Evolutionary conservation across 2,113 vertebrate genomes (phyloP).

Genomic region (Crotalus tigris): DNA sequence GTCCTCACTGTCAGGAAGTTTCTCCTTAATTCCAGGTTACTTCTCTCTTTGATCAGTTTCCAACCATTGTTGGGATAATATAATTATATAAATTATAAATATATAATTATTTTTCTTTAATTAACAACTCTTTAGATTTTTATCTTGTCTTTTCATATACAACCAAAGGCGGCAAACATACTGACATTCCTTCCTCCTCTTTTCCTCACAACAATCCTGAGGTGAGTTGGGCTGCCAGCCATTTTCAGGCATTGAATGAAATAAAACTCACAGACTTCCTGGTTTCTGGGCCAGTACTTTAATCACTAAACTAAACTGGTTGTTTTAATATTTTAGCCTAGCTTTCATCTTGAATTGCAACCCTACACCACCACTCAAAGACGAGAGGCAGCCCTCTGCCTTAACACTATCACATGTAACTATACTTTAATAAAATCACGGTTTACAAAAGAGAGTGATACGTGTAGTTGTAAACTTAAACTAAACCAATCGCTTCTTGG

Average conservation of each 20-base stretch:
- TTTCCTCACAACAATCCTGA: not conserved
- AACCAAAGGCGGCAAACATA: not conserved
- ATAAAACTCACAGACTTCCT: not conserved
- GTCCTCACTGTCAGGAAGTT: too few relatives aligned
- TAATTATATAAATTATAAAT: too few relatives aligned
- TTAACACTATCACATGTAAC: not conserved
- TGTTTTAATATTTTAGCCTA: not conserved
- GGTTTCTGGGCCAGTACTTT: not conserved
- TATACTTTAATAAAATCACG: not conserved
- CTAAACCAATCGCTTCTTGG: not conserved
- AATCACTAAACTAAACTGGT: not conserved
- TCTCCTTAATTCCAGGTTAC: too few relatives aligned
- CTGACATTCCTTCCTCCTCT: not conserved
- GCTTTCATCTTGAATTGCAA: not conserved
- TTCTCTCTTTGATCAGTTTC: too few relatives aligned
- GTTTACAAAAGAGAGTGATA: not conserved
- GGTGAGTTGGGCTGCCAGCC: not conserved
- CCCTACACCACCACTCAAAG: not conserved
- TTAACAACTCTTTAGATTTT: not conserved
- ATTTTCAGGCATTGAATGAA: not conserved
- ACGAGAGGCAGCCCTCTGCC: not conserved
- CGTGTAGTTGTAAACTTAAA: not conserved
- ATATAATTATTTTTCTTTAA: not conserved
- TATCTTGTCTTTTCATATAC: not conserved
- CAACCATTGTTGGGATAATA: too few relatives aligned